A percentile compares a stretch with the other conserved stretches of the same genome.
Conservation (phyloP, 2,888 invertebrate genomes). For the Syritta pipiens region DNA sequence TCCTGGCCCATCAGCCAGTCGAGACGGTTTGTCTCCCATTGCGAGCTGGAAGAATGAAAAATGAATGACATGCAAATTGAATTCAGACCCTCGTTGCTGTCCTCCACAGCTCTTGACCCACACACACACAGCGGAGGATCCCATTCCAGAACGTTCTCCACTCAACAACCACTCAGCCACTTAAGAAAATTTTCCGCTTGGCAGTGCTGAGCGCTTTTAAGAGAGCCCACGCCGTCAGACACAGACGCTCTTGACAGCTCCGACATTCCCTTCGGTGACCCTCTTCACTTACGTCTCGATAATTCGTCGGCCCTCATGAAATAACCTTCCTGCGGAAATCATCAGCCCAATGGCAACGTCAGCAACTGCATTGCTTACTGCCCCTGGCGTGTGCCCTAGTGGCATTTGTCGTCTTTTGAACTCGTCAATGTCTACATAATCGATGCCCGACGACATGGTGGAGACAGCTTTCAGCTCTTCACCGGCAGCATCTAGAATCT, state of each 20-base stretch:
- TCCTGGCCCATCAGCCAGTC: slow-evolving; percentile 90
- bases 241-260: not conserved
- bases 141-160: no score
- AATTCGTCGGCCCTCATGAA: slow-evolving; percentile 86
- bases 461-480: slow-evolving; percentile 86
- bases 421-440: slow-evolving; percentile 88
- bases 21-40: slow-evolving; percentile 85
- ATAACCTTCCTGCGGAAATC: slow-evolving; percentile 87
- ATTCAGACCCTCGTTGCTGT: no score
- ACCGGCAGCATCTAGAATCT: slow-evolving; percentile 79
- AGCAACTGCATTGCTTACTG: slow-evolving; percentile 88
- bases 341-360: slow-evolving; percentile 89
- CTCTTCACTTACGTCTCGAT: slow-evolving; percentile 80
- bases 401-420: slow-evolving; percentile 85
- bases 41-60: slow-evolving; percentile 79
- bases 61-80: no score
- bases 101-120: no score
- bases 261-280: not conserved
- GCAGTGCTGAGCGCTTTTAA: no score
- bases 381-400: slow-evolving; percentile 89
- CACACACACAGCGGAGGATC: no score
- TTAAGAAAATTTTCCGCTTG: no score
- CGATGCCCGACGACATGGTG: slow-evolving; percentile 92
- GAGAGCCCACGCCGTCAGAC: no score
- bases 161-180: no score